Evolutionary conservation across 2,113 vertebrate species (phyloP).

Genomic region (Psittacus erithacus): DNA sequence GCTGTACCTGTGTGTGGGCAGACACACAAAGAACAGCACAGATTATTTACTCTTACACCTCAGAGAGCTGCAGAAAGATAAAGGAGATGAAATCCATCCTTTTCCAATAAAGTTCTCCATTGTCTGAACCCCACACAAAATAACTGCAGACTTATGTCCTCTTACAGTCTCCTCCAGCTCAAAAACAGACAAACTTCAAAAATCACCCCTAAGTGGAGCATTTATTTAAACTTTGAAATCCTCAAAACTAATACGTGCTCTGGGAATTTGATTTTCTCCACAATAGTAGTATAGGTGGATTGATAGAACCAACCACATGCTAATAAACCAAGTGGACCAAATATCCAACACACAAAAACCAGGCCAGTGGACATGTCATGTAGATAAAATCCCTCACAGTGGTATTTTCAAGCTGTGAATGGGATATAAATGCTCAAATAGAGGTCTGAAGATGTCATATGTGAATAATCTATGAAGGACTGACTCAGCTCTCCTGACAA

Average conservation of each 20-base stretch:
- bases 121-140: neutral
- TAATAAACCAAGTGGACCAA: conserved; percentile 21
- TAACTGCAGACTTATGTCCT: neutral
- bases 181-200: neutral
- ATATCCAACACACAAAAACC: neutral
- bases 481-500: conserved; percentile 14
- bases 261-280: neutral
- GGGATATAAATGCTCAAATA: conserved; percentile 27
- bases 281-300: neutral
- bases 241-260: neutral
- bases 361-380: neutral
- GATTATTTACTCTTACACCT: neutral
- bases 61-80: neutral
- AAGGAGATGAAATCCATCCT: neutral
- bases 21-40: neutral
- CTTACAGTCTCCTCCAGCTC: neutral
- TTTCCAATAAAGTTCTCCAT: neutral
- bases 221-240: neutral
- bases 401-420: neutral
- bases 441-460: conserved; percentile 37
- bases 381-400: neutral
- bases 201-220: neutral
- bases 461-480: conserved; percentile 50
- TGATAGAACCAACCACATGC: neutral
- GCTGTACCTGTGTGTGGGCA: neutral